Base-by-base conservation (phyloP, 2,888 invertebrate species). In the Leptogaster cylindrica region DNA sequence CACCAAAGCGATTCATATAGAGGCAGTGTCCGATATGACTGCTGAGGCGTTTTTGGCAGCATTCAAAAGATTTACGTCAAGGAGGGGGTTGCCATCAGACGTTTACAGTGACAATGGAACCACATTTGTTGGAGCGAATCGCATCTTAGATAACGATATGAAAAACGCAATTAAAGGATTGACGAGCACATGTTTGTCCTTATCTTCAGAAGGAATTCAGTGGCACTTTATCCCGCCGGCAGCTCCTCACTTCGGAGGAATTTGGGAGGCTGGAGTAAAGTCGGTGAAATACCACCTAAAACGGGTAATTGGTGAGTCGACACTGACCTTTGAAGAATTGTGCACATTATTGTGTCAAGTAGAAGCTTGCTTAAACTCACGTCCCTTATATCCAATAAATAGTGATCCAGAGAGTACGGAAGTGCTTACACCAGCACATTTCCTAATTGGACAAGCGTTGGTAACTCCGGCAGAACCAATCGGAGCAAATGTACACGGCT, bases 171-270 rank as follows among this genome's bases (percentile, higher is more conserved):
- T n/a, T n/a, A n/a, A n/a, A n/a, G 31, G 8, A 31, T 31, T 31
- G 31, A 7, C 31, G 6, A 31, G 8, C 8, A 31, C 31, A 8
- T 8, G 5, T 31, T 31, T 31, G 8, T 31, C 31, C 5, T 31
- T 39, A 39, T 39, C 39, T 14, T 39, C 39, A 14, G 39, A 39
- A 39, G 39, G 39, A 8, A 16, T 39, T 39, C 39, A 39, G 39
- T 78, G 77, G 76, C 70, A 75, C 25, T 79, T 77, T 36, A 75
- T 72, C 31, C 75, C 76, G 2, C 74, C 75, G 2, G 52, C 52
- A n/a, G 67, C 75, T n/a, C 75, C 76, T 1, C 75, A 77, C 66
- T 75, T 75, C 63, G 76, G 76, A 4, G 77, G 76, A 4, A 41
- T 76, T 1, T 76, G 75, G 74, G 77, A 78, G 66, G 72, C 73